These are phyloP conservation scores for Drosophila nr. fundita DNA, from an alignment of 2,888 invertebrate genomes.

Conservation along the genomic window DNA sequence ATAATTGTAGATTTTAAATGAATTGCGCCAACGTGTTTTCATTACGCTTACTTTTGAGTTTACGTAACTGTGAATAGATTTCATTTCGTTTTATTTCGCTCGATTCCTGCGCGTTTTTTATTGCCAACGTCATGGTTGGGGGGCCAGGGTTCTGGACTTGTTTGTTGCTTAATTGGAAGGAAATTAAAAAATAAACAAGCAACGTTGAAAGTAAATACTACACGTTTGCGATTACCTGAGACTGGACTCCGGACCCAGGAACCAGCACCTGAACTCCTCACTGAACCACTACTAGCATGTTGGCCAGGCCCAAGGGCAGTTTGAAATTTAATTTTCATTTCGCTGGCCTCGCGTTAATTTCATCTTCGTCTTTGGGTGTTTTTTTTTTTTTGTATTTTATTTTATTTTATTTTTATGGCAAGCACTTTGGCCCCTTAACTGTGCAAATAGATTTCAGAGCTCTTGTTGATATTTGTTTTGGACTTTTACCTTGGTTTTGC, in stretches of 20 bases:
- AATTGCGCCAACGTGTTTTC: slow-evolving; percentile 69
- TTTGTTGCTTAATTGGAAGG: slow-evolving; percentile 82
- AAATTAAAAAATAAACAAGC: slow-evolving; percentile 81
- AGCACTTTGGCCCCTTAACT: slow-evolving; percentile 59
- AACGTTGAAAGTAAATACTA: slow-evolving; percentile 78
- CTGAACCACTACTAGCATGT: slow-evolving; percentile 9
- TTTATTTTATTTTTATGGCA: slow-evolving; percentile 8
- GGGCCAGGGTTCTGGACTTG: slow-evolving; percentile 49
- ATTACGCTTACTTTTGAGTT: slow-evolving; percentile 59
- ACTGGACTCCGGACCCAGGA: slow-evolving; percentile 30
- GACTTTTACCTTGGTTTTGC: slow-evolving; percentile 39
- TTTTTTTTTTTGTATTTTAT: slow-evolving; percentile 7
- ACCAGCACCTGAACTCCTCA: slow-evolving; percentile 8
- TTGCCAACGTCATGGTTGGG: slow-evolving; percentile 44
- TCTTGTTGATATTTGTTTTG: slow-evolving; percentile 57
- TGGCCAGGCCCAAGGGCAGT: slow-evolving; percentile 57
- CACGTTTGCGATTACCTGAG: slow-evolving; percentile 72
- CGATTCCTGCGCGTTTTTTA: slow-evolving; percentile 56
- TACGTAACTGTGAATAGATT: slow-evolving; percentile 48
- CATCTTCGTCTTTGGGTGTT: slow-evolving; percentile 55
- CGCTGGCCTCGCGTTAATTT: slow-evolving; percentile 65
- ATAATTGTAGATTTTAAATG: slow-evolving; percentile 60
- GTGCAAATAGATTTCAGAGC: slow-evolving; percentile 72
- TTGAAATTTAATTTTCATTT: slow-evolving; percentile 80
- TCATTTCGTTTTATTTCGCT: slow-evolving; percentile 53